Percentiles rank a stretch among this genome's conserved stretches.
These are phyloP conservation scores for Drosophila kurseongensis DNA, from an alignment of 1,140 invertebrate genomes.

Conservation along the genomic window DNA sequence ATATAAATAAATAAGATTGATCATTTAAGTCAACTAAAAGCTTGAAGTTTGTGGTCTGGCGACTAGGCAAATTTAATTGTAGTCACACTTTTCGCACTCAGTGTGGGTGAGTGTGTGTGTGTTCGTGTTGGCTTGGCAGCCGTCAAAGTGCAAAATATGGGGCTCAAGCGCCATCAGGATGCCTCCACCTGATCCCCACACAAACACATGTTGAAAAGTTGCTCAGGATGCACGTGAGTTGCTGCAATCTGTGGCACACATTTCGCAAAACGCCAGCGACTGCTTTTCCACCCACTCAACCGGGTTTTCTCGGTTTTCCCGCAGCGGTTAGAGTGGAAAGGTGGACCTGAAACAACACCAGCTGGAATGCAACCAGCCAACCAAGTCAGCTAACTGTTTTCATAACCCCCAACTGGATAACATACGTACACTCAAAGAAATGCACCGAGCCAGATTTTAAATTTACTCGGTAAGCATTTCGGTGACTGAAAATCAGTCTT, in stretches of 20 bases:
- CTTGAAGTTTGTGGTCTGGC: background rate
- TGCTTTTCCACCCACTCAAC: background rate
- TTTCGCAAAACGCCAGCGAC: slow-evolving; percentile 29
- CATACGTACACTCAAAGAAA: slow-evolving; percentile 3
- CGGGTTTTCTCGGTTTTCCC: background rate
- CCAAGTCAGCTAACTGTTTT: slow-evolving; percentile 39
- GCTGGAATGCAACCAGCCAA: slow-evolving; percentile 34
- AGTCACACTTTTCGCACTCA: slow-evolving; percentile 27
- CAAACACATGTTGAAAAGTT: slow-evolving; percentile 23
- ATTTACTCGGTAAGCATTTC: too few relatives aligned
- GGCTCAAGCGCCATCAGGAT: slow-evolving; percentile 43
- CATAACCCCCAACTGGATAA: slow-evolving; percentile 26
- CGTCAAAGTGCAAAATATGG: slow-evolving; percentile 60
- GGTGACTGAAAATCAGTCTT: too few relatives aligned
- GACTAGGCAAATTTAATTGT: slow-evolving; percentile 5
- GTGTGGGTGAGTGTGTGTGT: slow-evolving; percentile 1
- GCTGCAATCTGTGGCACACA: slow-evolving; percentile 62
- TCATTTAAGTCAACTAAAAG: too few relatives aligned
- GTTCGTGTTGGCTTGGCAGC: slow-evolving; percentile 40
- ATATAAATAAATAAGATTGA: too few relatives aligned
- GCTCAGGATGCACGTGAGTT: slow-evolving; percentile 55
- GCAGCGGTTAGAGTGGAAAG: slow-evolving; percentile 1
- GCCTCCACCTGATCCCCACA: slow-evolving; percentile 4
- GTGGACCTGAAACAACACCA: slow-evolving; percentile 18
- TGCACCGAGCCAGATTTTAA: too few relatives aligned